Conservation (phyloP, 64 coral and sea anemone genomes). For the Platygyra sinensis region DNA sequence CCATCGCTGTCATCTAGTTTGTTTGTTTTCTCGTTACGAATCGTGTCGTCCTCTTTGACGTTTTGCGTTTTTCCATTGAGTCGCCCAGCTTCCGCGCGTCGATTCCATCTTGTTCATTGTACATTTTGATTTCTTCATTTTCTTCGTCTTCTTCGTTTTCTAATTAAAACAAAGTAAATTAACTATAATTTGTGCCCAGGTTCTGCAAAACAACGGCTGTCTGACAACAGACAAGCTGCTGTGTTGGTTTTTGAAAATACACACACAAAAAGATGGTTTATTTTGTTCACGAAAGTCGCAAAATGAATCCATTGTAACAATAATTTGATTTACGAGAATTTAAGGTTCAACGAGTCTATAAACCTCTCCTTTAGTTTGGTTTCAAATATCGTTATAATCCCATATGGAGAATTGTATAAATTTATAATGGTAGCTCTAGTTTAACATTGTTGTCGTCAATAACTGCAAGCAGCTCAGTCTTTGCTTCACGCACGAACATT, state of each 20-base stretch:
- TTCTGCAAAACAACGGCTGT: background rate
- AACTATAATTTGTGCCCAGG: background rate
- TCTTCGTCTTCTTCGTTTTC: constrained; percentile 8
- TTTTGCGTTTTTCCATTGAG: constrained; percentile 15
- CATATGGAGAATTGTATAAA: no score
- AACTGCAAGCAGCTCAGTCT: no score
- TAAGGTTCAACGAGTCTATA: no score
- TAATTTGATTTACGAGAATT: no score
- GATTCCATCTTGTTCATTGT: constrained; percentile 17
- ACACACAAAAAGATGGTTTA: no score
- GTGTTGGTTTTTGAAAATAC: background rate
- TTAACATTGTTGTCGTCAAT: no score
- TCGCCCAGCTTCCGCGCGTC: background rate
- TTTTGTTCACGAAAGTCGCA: no score
- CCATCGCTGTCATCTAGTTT: background rate
- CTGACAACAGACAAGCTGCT: background rate
- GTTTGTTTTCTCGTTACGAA: background rate
- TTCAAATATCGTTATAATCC: no score
- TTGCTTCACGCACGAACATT: no score
- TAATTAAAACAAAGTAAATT: background rate
- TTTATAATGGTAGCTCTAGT: no score
- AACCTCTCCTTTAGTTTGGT: no score
- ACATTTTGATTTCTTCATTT: constrained; percentile 12
- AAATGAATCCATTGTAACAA: no score
- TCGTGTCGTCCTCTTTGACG: background rate